Evolutionary conservation across 2,888 invertebrate species (phyloP).

Genomic region (Aphodius granarius): DNA sequence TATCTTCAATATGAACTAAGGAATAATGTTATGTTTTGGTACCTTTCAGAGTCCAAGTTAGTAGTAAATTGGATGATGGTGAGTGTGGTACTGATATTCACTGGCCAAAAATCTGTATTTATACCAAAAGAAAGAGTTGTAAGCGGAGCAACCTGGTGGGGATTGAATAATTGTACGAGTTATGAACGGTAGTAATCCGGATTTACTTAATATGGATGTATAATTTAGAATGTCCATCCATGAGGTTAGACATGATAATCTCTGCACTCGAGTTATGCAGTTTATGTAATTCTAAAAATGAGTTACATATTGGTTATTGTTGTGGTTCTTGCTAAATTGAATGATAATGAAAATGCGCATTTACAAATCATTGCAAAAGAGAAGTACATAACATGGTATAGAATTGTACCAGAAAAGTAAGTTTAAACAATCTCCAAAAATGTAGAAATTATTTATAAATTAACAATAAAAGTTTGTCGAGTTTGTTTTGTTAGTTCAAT

Average conservation of each 20-base stretch:
- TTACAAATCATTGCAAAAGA: too few relatives aligned
- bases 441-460: too few relatives aligned
- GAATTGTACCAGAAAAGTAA: too few relatives aligned
- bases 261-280: not conserved
- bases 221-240: constrained; percentile 23
- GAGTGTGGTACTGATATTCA: constrained; percentile 17
- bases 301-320: too few relatives aligned
- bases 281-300: not conserved
- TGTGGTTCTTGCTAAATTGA: too few relatives aligned
- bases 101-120: constrained; percentile 19
- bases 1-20: not conserved
- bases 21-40: not conserved
- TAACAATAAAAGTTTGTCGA: too few relatives aligned
- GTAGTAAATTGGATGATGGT: constrained; percentile 3
- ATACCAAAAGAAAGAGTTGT: constrained; percentile 11
- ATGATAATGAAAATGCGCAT: too few relatives aligned
- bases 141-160: not conserved
- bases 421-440: too few relatives aligned
- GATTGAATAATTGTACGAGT: constrained; percentile 15
- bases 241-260: constrained; percentile 20
- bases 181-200: constrained; percentile 13
- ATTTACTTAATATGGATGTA: not conserved
- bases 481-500: too few relatives aligned
- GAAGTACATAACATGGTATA: too few relatives aligned
- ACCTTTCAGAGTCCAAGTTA: not conserved